These are phyloP conservation scores for Nemopilema nomurai DNA, from an alignment of 30 jellyfish, hydroid and myxozoan species.

Conservation along the genomic window DNA sequence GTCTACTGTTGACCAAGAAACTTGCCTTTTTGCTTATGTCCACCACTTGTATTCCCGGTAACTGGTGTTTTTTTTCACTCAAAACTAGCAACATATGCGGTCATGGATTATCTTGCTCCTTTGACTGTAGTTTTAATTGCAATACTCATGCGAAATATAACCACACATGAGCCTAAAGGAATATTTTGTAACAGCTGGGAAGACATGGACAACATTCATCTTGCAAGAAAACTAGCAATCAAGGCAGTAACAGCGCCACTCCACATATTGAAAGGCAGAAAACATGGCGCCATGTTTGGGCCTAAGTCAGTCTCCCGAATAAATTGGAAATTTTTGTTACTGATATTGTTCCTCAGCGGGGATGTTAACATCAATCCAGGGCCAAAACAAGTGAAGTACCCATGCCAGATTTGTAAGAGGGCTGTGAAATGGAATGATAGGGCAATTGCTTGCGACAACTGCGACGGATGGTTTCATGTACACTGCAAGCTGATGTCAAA, in stretches of 20 bases:
- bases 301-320: neutral
- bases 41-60: conserved; percentile 56
- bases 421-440: neutral
- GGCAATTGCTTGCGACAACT: neutral
- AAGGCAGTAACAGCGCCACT: neutral
- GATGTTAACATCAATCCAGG: neutral
- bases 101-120: conserved; percentile 32
- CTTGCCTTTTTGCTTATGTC: conserved; percentile 35
- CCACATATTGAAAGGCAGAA: neutral
- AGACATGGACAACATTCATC: neutral
- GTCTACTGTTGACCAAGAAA: conserved; percentile 40
- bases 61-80: too few relatives aligned
- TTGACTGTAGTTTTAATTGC: conserved; percentile 18
- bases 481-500: neutral
- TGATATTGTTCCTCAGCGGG: neutral
- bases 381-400: neutral
- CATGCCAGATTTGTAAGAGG: neutral
- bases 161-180: neutral
- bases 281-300: neutral
- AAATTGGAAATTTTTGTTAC: neutral
- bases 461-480: neutral
- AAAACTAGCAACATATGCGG: neutral
- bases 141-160: conserved; percentile 9
- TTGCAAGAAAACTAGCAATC: neutral
- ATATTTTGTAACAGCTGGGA: neutral